These are phyloP conservation scores for Belonocnema kinseyi DNA, from an alignment of 1,140 invertebrate genomes.

Conservation along the genomic window DNA sequence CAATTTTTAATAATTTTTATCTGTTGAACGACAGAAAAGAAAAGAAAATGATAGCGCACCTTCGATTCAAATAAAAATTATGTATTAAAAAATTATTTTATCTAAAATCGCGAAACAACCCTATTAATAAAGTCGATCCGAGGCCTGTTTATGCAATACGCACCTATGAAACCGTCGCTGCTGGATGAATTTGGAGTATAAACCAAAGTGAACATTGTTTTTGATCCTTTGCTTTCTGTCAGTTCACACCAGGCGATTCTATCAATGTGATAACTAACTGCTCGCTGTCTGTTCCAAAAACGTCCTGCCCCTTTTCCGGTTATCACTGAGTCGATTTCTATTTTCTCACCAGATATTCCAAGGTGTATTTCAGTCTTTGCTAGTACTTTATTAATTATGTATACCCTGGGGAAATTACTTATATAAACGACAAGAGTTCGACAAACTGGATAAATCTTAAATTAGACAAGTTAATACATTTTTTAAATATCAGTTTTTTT, in stretches of 20 bases:
- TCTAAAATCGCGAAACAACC: too few relatives aligned
- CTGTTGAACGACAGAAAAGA: too few relatives aligned
- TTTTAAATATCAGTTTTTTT: too few relatives aligned
- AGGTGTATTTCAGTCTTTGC: constrained; percentile 89
- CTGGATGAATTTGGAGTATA: constrained; percentile 73
- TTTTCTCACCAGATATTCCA: constrained; percentile 91
- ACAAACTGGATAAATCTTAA: background rate
- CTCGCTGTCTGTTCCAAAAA: constrained; percentile 82
- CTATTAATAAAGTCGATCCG: too few relatives aligned
- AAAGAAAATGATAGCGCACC: too few relatives aligned
- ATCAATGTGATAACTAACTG: constrained; percentile 89
- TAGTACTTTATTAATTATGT: constrained; percentile 86
- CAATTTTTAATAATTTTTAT: too few relatives aligned
- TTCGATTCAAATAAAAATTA: too few relatives aligned
- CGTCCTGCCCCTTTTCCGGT: constrained; percentile 81
- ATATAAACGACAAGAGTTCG: background rate
- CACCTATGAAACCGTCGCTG: constrained; percentile 66
- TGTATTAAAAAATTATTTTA: too few relatives aligned
- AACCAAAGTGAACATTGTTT: constrained; percentile 80
- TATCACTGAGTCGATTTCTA: constrained; percentile 92
- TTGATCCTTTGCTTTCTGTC: constrained; percentile 81
- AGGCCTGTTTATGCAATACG: constrained; percentile 15
- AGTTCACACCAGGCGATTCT: constrained; percentile 90
- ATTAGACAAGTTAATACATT: too few relatives aligned
- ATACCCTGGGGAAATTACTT: constrained; percentile 76